Conservation (phyloP, 2,797 vertebrate species). For the Pangasius mekongensis region DNA sequence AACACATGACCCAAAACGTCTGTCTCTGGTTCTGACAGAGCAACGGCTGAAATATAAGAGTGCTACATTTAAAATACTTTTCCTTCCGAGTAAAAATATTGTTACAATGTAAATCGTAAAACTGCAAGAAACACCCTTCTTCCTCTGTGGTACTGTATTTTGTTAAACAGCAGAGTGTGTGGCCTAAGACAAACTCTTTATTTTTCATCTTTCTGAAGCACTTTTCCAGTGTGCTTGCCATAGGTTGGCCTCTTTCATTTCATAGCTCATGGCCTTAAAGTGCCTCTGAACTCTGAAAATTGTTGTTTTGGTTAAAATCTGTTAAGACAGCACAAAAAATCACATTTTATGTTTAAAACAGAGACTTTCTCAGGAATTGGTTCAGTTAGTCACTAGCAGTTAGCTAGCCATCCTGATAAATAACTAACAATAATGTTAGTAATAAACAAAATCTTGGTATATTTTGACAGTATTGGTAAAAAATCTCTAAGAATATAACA, state of each 20-base stretch:
- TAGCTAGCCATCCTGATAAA: background rate
- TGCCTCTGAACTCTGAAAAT: background rate
- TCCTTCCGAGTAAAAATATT: constrained; percentile 29
- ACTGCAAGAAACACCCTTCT: constrained; percentile 9
- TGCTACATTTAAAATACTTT: constrained; percentile 22
- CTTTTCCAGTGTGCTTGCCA: constrained; percentile 34
- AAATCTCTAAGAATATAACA: background rate
- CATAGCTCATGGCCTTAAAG: constrained; percentile 16
- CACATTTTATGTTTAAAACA: background rate
- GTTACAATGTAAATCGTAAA: constrained; percentile 28
- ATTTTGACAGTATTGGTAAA: background rate
- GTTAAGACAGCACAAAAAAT: no score
- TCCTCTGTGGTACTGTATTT: constrained; percentile 8
- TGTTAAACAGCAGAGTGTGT: constrained; percentile 26
- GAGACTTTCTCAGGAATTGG: background rate
- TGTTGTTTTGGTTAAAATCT: background rate
- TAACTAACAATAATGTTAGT: background rate
- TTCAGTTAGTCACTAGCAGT: background rate
- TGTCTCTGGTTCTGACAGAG: constrained; percentile 5
- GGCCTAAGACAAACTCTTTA: constrained; percentile 25
- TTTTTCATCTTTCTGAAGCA: constrained; percentile 10
- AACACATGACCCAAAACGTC: background rate
- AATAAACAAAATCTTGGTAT: background rate
- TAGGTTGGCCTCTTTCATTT: constrained; percentile 21
- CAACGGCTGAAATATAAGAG: background rate